Conservation (phyloP, 1,140 invertebrate species). For the Arion vulgaris region DNA sequence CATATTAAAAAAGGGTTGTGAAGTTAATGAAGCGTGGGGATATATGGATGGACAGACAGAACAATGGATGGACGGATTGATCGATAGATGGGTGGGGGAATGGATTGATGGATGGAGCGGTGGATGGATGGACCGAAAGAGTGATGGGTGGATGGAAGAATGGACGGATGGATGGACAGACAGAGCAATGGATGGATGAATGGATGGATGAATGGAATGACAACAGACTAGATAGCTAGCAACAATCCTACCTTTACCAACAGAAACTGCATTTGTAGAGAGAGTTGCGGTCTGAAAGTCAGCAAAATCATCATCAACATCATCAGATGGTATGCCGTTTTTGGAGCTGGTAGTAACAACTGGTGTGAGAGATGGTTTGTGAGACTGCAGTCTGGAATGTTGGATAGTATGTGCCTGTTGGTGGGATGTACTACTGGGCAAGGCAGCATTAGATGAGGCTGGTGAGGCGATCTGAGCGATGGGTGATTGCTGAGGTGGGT, state of each 20-base stretch:
- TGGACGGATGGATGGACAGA: too few relatives aligned
- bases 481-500: not conserved
- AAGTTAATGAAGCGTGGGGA: too few relatives aligned
- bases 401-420: conserved; percentile 12
- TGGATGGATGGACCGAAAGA: too few relatives aligned
- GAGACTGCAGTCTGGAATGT: not conserved
- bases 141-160: too few relatives aligned
- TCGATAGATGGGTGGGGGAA: too few relatives aligned
- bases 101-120: too few relatives aligned
- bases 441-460: not conserved
- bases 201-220: too few relatives aligned
- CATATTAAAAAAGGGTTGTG: too few relatives aligned
- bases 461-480: not conserved
- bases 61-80: too few relatives aligned
- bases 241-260: conserved; percentile 11
- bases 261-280: conserved; percentile 34
- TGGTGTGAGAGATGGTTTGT: not conserved
- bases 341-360: not conserved
- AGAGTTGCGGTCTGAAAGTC: conserved; percentile 62
- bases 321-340: conserved; percentile 19
- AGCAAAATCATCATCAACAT: conserved; percentile 67
- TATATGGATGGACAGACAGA: too few relatives aligned
- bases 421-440: not conserved
- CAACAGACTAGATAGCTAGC: too few relatives aligned
- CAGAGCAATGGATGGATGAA: too few relatives aligned